Evolutionary conservation across 2,797 vertebrate species (phyloP), one percentile per base, ranked within the genome.

Genomic region (Staurois parvus): DNA sequence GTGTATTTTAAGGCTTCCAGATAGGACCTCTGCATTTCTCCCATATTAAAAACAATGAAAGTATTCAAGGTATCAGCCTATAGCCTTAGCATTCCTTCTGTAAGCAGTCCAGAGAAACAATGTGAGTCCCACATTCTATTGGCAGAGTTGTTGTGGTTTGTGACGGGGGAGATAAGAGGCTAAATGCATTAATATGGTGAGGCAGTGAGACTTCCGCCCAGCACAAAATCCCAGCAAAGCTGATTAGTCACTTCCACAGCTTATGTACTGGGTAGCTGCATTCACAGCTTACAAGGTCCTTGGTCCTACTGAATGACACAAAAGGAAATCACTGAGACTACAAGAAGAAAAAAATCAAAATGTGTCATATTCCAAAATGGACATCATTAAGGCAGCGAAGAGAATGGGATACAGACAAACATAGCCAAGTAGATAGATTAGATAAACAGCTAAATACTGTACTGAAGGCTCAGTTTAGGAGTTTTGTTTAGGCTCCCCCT

Each of bases 141-240:
- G 15, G 15, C 45, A 48, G 45, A 17, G 72, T 74, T 69, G 30
- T 19, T 9, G 68, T 32, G 30, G 29, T 11, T 17, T 21, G 68
- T 30, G 8, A 19, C 21, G 67, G 34, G 29, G 67, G 29, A 21
- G 72, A 40, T 83, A 76, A 86, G 77, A 24, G 19, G 30, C 52
- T 56, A 82, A 81, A 75, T 77, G 76, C 79, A 77, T 70, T 81
- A 77, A 86, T 21, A 30, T 72, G n/a, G 67, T 70, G 84, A 81
- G 26, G 67, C 34, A 69, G 52, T 62, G 42, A 86, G 66, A 82
- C 84, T 82, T 86, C 79, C 79, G 73, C 52, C 79, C 8, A 13
- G 52, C 37, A 48, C 48, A 45, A 66, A 86, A 82, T 81, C 79
- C 67, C 40, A 72, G 73, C 34, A 76, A 86, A 86, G 79, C 84